A percentile compares a stretch with the other conserved stretches of the same genome.
These are phyloP conservation scores for Thrips palmi DNA, from an alignment of 1,140 invertebrate species.

Conservation along the genomic window DNA sequence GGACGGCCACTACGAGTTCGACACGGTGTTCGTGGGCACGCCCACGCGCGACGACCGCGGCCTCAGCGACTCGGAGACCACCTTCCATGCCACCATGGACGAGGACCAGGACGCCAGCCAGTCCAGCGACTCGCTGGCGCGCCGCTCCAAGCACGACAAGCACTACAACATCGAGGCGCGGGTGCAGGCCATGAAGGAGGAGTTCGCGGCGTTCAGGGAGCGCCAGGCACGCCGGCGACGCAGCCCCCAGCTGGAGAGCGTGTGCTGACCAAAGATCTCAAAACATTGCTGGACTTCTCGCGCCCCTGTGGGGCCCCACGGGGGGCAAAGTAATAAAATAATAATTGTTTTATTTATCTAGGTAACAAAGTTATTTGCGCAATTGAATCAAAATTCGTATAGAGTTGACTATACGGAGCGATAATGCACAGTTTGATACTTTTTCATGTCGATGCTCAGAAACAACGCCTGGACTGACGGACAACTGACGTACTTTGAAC, in stretches of 20 bases:
- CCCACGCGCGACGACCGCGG: slow-evolving; percentile 48
- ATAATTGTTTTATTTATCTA: too few relatives aligned
- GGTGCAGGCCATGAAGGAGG: slow-evolving; percentile 86
- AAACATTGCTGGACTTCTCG: too few relatives aligned
- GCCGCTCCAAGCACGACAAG: slow-evolving; percentile 32
- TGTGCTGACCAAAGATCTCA: slow-evolving; percentile 46
- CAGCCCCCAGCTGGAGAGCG: slow-evolving; percentile 51
- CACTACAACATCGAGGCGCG: slow-evolving; percentile 74
- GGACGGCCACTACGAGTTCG: slow-evolving; percentile 91
- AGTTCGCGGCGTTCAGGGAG: slow-evolving; percentile 82
- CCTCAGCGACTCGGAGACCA: slow-evolving; percentile 18
- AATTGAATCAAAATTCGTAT: too few relatives aligned
- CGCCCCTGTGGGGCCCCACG: too few relatives aligned
- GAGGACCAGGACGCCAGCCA: slow-evolving; percentile 34
- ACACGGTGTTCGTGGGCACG: slow-evolving; percentile 52
- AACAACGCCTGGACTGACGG: too few relatives aligned
- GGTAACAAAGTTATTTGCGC: too few relatives aligned
- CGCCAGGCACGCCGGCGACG: slow-evolving; percentile 53
- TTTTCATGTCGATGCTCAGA: too few relatives aligned
- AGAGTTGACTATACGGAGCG: too few relatives aligned
- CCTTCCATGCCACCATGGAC: slow-evolving; percentile 17
- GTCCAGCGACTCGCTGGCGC: slow-evolving; percentile 33
- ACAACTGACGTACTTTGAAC: too few relatives aligned
- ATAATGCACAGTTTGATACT: too few relatives aligned
- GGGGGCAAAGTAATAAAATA: too few relatives aligned